These are phyloP conservation scores for Allacma fusca DNA, from an alignment of 2,888 invertebrate species.

Conservation along the genomic window DNA sequence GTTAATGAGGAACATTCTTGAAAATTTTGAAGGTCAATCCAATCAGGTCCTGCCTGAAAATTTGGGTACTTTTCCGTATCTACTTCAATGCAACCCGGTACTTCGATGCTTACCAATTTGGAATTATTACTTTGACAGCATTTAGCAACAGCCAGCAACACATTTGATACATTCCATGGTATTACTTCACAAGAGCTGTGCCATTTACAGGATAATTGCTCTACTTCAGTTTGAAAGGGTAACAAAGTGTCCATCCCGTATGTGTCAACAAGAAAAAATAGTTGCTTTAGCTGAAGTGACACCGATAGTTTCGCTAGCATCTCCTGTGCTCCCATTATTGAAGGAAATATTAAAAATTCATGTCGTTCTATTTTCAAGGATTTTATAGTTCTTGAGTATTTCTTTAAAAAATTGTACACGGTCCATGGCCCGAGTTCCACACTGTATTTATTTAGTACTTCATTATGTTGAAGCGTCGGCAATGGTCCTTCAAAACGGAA, in stretches of 20 bases:
- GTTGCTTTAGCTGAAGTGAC: not conserved
- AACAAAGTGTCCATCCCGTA: not conserved
- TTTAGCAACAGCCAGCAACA: not conserved
- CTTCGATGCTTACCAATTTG: not conserved
- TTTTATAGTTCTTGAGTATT: not conserved
- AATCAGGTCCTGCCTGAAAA: not conserved
- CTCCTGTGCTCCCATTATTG: too few relatives aligned
- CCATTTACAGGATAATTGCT: constrained; percentile 19
- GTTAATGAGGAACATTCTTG: not conserved
- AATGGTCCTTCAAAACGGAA: not conserved
- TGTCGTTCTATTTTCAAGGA: not conserved
- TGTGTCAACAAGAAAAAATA: not conserved
- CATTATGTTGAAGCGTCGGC: not conserved
- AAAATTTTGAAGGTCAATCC: not conserved
- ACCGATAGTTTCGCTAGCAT: not conserved
- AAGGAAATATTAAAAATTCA: not conserved
- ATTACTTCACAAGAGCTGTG: not conserved
- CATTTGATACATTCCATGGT: not conserved
- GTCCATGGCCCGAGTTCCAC: not conserved
- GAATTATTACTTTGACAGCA: not conserved
- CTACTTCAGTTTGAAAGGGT: not conserved
- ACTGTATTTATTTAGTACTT: not conserved
- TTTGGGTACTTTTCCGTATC: not conserved
- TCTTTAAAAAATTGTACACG: not conserved
- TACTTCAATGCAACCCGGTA: not conserved